phyloP scores from a whole-genome alignment of 2,797 vertebrate genomes.

The Acestrorhynchus altus region DNA sequence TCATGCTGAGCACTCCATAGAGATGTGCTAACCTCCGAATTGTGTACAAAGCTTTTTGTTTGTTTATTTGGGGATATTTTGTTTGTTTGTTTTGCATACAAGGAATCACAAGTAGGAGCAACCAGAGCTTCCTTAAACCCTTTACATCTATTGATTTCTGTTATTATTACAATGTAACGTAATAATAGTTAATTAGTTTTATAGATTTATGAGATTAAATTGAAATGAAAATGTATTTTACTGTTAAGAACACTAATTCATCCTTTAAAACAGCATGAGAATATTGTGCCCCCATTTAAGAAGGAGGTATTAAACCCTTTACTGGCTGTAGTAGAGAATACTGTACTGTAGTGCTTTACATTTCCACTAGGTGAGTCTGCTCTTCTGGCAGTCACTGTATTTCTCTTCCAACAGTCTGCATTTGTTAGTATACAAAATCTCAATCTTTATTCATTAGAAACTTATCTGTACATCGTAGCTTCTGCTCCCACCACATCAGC shows the following conservation, averaged over 20 bases:
- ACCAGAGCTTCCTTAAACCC: background rate
- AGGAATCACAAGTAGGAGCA: background rate
- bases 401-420: background rate
- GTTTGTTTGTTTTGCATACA: background rate
- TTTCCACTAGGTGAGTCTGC: conserved; percentile 1
- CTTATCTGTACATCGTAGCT: background rate
- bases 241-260: background rate
- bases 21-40: background rate
- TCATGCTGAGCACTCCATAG: background rate
- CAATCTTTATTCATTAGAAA: conserved; percentile 3
- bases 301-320: background rate
- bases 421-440: conserved; percentile 11
- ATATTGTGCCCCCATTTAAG: background rate
- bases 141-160: background rate
- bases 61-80: background rate
- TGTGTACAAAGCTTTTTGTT: background rate
- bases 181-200: background rate
- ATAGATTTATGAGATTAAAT: no score
- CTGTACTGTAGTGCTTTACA: background rate
- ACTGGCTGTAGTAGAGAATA: conserved; percentile 21
- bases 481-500: background rate
- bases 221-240: background rate
- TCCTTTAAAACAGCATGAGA: background rate
- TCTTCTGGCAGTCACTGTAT: background rate
- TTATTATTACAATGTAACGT: background rate